These are phyloP conservation scores for Clarias laeviceps DNA, from an alignment of 2,797 vertebrate genomes.

Conservation along the genomic window DNA sequence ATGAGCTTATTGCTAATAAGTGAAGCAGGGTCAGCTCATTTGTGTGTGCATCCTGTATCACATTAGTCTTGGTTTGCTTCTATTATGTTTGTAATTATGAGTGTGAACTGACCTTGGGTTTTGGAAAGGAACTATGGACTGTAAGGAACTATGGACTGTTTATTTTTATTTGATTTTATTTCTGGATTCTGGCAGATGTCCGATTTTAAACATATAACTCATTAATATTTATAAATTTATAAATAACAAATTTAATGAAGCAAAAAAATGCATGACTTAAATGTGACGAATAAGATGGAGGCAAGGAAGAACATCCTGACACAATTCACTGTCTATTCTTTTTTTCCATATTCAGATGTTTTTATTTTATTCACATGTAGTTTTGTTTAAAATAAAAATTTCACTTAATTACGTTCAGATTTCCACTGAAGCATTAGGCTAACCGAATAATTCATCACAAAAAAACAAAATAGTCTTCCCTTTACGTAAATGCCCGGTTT, in stretches of 20 bases:
- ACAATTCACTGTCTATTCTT: not conserved
- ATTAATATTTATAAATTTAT: no score
- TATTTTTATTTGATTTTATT: not conserved
- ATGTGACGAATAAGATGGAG: not conserved
- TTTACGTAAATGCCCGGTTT: not conserved
- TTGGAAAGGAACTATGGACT: not conserved
- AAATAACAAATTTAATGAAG: not conserved
- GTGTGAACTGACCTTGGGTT: conserved; percentile 17
- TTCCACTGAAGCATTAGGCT: not conserved
- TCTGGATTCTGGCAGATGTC: not conserved
- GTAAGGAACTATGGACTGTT: no score
- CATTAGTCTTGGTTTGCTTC: conserved; percentile 34
- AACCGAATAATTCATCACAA: not conserved
- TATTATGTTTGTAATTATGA: conserved; percentile 29
- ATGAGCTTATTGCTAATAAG: conserved; percentile 29
- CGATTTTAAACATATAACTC: not conserved
- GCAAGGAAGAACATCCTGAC: not conserved
- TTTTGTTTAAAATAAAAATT: not conserved
- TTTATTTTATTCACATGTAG: not conserved
- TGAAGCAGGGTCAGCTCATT: conserved; percentile 21
- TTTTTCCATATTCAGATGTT: not conserved
- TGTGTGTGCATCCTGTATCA: conserved; percentile 29
- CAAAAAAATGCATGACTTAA: not conserved
- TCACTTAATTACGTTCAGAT: not conserved
- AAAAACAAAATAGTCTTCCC: not conserved